A percentile compares a stretch with the other conserved stretches of the same genome.
Conservation (phyloP, 2,888 invertebrate genomes). For the Acronicta psi region DNA sequence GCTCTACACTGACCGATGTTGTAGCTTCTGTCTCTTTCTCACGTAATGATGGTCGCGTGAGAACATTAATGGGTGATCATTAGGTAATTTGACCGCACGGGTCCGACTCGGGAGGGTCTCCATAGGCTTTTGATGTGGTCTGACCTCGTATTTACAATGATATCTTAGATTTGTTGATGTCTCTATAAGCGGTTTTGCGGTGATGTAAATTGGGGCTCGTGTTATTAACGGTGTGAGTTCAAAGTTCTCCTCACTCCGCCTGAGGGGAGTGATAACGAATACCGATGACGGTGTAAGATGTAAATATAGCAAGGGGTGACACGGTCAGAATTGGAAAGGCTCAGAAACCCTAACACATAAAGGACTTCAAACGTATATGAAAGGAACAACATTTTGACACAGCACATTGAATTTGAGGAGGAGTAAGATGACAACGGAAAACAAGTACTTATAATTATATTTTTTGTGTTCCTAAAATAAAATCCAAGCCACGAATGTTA, state of each 20-base stretch:
- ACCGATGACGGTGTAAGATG: conserved; percentile 1
- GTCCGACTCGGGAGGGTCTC: conserved; percentile 40
- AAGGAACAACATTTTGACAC: background rate
- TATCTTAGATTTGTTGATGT: conserved; percentile 48
- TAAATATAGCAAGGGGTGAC: background rate
- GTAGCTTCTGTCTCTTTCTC: conserved; percentile 36
- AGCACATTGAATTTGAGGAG: background rate
- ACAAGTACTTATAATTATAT: too few species aligned
- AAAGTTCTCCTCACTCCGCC: background rate
- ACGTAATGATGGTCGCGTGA: conserved; percentile 59
- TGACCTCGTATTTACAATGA: conserved; percentile 38
- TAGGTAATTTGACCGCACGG: conserved; percentile 67
- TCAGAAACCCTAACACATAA: background rate
- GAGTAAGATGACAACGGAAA: too few species aligned
- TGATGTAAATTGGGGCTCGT: conserved; percentile 30
- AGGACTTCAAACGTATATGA: background rate
- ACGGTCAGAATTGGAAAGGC: background rate
- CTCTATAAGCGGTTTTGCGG: conserved; percentile 40
- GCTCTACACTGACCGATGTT: conserved; percentile 16
- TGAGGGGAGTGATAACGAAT: background rate
- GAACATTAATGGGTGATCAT: conserved; percentile 62
- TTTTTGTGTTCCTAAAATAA: too few species aligned
- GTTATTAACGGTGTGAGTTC: conserved; percentile 13
- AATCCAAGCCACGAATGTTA: too few species aligned
- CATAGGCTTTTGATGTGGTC: conserved; percentile 47